Conservation (phyloP, 2,113 vertebrate genomes). For the Myiopsitta monachus region DNA sequence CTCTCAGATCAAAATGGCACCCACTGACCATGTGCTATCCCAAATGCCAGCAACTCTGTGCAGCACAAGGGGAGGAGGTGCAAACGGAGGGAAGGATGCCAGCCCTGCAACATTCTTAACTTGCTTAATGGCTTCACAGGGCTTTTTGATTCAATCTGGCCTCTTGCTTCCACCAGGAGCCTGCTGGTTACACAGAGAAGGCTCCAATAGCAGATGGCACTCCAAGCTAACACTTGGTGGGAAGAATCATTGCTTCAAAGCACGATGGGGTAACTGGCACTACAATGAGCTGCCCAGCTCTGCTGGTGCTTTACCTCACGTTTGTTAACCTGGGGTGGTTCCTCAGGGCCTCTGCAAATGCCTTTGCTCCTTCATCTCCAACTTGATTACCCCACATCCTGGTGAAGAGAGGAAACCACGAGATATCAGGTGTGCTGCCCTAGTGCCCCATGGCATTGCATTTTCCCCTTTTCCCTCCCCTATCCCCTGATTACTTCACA, state of each 20-base stretch:
- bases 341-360: constrained; percentile 87
- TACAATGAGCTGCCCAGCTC: neutral
- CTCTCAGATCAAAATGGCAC: neutral
- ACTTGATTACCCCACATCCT: constrained; percentile 97
- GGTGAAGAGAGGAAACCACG: constrained; percentile 27
- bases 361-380: constrained; percentile 88
- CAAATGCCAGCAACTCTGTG: neutral
- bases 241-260: neutral
- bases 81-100: neutral
- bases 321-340: constrained; percentile 84
- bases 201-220: neutral
- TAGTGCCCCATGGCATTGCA: neutral
- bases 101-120: neutral
- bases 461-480: neutral
- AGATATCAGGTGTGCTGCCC: neutral
- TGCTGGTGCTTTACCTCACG: constrained; percentile 78
- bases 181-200: neutral
- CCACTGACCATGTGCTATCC: neutral
- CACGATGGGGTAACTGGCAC: neutral
- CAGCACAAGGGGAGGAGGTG: neutral
- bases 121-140: neutral
- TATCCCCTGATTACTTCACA: neutral
- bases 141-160: neutral
- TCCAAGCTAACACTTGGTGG: neutral
- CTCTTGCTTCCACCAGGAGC: neutral